phyloP scores from a whole-genome alignment of 2,113 vertebrate species.

The Eudorcas thomsonii region DNA sequence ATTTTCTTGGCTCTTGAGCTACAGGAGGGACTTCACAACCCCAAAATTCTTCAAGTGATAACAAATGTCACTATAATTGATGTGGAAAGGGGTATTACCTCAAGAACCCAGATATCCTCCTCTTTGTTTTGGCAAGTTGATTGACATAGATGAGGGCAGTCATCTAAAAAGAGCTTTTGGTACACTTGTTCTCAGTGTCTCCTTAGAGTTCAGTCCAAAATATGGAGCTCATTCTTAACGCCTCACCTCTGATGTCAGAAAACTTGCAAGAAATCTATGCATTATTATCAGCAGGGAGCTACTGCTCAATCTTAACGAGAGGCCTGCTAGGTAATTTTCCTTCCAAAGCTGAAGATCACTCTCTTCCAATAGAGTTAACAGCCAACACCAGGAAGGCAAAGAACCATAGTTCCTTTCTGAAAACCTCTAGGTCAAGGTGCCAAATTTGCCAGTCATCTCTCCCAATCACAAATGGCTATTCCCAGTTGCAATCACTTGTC shows the following conservation, averaged over 20 bases:
- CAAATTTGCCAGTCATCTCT: not conserved
- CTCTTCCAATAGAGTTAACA: not conserved
- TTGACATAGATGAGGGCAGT: not conserved
- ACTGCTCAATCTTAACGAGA: not conserved
- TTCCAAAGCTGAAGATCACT: not conserved
- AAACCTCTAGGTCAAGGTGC: not conserved
- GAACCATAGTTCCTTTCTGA: not conserved
- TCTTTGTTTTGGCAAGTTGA: constrained; percentile 23
- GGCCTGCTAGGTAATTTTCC: not conserved
- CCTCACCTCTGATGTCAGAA: not conserved
- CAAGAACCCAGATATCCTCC: constrained; percentile 16
- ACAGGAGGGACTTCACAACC: not conserved
- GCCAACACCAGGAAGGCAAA: not conserved
- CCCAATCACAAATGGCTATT: not conserved
- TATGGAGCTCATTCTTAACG: not conserved
- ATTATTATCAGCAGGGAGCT: not conserved
- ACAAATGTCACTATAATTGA: constrained; percentile 44
- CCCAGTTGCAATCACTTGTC: not conserved
- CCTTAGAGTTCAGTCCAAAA: not conserved
- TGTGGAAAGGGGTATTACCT: not conserved
- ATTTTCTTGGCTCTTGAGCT: constrained; percentile 71
- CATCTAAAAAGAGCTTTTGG: not conserved
- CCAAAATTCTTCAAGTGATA: constrained; percentile 31
- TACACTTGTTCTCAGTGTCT: not conserved
- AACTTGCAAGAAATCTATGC: not conserved